phyloP scores from a whole-genome alignment of 2,797 vertebrate genomes.

The Pseudotriccus pelzelni region DNA sequence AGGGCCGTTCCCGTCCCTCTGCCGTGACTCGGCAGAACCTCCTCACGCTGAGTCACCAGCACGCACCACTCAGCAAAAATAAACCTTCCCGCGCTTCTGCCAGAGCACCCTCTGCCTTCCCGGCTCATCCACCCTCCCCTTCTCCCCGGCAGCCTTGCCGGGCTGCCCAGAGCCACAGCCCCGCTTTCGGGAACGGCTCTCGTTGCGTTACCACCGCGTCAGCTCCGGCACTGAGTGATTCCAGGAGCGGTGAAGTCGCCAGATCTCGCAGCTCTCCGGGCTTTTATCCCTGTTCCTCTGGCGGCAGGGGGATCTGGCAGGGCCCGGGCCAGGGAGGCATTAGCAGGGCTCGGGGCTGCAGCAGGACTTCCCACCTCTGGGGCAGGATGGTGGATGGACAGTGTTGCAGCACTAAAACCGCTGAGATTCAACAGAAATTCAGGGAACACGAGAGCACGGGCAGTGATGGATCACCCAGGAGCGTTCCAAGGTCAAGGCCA shows the following conservation, averaged over 20 bases:
- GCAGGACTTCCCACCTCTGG: not conserved
- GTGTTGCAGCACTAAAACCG: rapidly evolving
- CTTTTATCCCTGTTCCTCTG: not conserved
- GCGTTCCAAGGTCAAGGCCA: not conserved
- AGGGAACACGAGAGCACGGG: rapidly evolving
- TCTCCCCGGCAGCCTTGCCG: not conserved
- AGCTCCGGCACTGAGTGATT: rapidly evolving
- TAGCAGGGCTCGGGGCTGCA: not conserved
- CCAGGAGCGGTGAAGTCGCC: not conserved
- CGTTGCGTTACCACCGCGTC: rapidly evolving
- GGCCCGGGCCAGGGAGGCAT: rapidly evolving
- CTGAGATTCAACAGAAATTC: rapidly evolving
- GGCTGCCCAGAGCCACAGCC: not conserved
- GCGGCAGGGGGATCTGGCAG: not conserved
- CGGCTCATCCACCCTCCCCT: not conserved
- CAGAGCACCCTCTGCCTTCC: not conserved
- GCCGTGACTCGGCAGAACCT: not conserved
- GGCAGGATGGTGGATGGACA: not conserved
- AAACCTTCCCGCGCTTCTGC: not conserved
- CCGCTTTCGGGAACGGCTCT: rapidly evolving
- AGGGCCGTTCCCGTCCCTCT: not conserved
- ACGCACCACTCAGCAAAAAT: not conserved
- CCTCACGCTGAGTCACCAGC: not conserved
- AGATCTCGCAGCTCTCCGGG: rapidly evolving
- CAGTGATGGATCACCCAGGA: rapidly evolving